Conservation (phyloP, 2,113 vertebrate genomes). For the Rutilus rutilus region DNA sequence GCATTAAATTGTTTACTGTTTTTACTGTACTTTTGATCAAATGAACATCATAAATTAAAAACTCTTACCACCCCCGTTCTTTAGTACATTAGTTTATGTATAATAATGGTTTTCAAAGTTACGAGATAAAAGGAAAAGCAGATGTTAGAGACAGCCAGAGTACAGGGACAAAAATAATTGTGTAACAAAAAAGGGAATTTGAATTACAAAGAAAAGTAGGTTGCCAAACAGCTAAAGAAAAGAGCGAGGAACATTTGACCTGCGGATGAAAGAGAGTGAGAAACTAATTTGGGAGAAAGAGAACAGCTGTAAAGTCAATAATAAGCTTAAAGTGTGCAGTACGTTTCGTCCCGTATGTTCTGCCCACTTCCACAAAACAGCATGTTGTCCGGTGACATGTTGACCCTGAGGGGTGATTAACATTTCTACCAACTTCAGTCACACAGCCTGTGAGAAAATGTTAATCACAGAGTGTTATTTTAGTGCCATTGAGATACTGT, state of each 20-base stretch:
- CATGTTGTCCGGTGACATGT: not conserved
- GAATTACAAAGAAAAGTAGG: not conserved
- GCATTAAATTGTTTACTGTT: too few relatives aligned
- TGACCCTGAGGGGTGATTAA: not conserved
- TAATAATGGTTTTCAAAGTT: not conserved
- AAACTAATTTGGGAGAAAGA: not conserved
- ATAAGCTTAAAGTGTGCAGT: not conserved
- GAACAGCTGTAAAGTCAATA: not conserved
- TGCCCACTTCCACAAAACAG: slow-evolving; percentile 9
- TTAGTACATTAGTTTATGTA: not conserved
- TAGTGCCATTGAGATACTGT: not conserved
- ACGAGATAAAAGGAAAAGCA: not conserved
- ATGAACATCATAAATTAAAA: not conserved
- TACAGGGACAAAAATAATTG: not conserved
- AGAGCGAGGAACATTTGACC: not conserved
- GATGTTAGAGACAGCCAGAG: not conserved
- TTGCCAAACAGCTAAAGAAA: not conserved
- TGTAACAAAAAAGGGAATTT: not conserved
- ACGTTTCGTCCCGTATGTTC: not conserved
- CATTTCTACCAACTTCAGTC: not conserved
- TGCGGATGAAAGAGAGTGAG: not conserved
- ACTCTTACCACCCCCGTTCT: not conserved
- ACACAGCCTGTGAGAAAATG: not conserved
- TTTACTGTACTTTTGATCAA: not conserved
- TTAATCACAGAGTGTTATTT: not conserved